Percentiles rank a stretch among this genome's conserved stretches.
Conservation (phyloP, 1,140 invertebrate species). For the Zaprionus inermis region DNA sequence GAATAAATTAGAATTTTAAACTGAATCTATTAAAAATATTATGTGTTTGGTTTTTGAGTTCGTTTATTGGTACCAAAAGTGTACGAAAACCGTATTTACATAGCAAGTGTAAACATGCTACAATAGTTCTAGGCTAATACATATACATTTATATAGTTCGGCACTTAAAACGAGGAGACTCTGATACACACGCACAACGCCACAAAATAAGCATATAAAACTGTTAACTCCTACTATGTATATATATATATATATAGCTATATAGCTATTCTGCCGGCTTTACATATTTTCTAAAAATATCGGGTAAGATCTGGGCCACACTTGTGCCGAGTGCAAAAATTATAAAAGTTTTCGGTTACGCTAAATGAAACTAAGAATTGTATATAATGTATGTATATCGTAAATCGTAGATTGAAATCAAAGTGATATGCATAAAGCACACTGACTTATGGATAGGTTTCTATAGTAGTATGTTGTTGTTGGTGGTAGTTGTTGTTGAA, state of each 20-base stretch:
- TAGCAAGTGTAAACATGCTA: constrained; percentile 41
- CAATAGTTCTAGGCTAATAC: constrained; percentile 20
- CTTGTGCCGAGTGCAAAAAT: constrained; percentile 1
- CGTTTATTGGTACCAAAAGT: constrained; percentile 51
- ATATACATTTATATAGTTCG: constrained; percentile 53
- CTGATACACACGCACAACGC: constrained; percentile 55
- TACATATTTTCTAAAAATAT: constrained; percentile 19
- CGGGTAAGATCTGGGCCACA: constrained; percentile 25
- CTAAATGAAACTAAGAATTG: background rate
- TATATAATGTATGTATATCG: constrained; percentile 42
- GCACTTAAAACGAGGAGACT: constrained; percentile 80
- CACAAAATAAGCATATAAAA: constrained; percentile 54
- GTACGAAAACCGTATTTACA: constrained; percentile 51
- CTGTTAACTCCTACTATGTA: constrained; percentile 33
- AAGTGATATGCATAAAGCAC: constrained; percentile 33
- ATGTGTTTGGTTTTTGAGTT: background rate
- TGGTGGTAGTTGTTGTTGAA: constrained; percentile 1
- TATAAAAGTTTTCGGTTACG: background rate
- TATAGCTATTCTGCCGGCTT: constrained; percentile 1
- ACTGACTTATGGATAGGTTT: constrained; percentile 38
- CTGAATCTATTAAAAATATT: no score
- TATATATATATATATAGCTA: background rate
- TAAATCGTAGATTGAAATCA: constrained; percentile 44
- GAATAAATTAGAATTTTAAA: constrained; percentile 27
- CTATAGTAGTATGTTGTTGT: constrained; percentile 17